Evolutionary conservation across 2,888 invertebrate genomes (phyloP).

Genomic region (Leptopterna dolabrata): DNA sequence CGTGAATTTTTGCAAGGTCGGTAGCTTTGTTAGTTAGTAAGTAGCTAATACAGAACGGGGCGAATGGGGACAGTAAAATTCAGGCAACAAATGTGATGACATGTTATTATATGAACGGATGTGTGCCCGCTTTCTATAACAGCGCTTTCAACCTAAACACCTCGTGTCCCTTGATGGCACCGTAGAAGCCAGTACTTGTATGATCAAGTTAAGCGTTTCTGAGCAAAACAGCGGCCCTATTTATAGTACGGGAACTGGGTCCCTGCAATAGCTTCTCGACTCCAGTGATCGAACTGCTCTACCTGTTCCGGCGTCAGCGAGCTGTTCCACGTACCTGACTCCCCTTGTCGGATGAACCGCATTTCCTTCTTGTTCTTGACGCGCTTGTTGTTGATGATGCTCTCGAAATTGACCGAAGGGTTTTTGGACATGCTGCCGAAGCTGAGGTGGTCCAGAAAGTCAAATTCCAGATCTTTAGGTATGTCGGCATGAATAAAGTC

Average conservation of each 20-base stretch:
- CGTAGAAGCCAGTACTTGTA: no score
- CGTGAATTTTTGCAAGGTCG: no score
- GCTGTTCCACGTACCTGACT: slow-evolving; percentile 67
- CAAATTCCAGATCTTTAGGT: slow-evolving; percentile 66
- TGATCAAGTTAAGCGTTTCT: no score
- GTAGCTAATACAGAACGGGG: no score
- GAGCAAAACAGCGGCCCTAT: no score
- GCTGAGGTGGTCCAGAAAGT: slow-evolving; percentile 68
- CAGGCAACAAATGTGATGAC: no score
- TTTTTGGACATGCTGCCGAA: slow-evolving; percentile 73
- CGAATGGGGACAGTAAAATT: no score
- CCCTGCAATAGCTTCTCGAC: slow-evolving; percentile 51
- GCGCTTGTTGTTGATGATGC: slow-evolving; percentile 62
- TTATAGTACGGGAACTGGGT: slow-evolving; percentile 53
- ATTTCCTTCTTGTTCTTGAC: slow-evolving; percentile 64
- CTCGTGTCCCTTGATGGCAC: no score
- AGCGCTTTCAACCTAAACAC: no score
- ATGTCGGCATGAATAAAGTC: slow-evolving; percentile 67
- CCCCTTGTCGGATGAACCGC: slow-evolving; percentile 69
- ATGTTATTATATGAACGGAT: no score
- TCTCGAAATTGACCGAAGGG: slow-evolving; percentile 71
- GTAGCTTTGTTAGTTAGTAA: no score
- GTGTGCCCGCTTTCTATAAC: no score
- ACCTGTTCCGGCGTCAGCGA: slow-evolving; percentile 63
- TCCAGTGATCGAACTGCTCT: slow-evolving; percentile 66